Evolutionary conservation across 2,113 vertebrate genomes (phyloP), one percentile per base, ranked within the genome.

Genomic region (Paraplagusia blochii): DNA sequence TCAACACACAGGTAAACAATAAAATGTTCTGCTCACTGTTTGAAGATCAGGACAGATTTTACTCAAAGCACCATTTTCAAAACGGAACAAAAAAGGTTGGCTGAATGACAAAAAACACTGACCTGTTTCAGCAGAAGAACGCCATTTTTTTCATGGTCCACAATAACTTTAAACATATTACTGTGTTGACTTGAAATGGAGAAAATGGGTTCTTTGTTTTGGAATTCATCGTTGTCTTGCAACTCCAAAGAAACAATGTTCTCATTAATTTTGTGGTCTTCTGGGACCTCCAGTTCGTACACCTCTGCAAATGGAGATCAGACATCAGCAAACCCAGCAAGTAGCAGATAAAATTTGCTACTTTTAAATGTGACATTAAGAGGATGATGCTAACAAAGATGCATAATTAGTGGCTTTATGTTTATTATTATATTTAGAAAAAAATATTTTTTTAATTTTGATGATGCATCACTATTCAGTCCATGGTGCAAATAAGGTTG

Each of bases 141-240:
- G 40, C 93, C 95, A 69, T 97, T 88, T 3, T 96, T 95, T 43
- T 72, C 87, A 0, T 51, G 59, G 43, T 80, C 82, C 5, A 79
- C 76, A 19, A 87, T 72, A 1, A 96, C 81, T 16, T 59, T 52
- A 60, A 99, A 97, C 47, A 90, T 71, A 17, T 87, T 80, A 14
- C 74, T 75, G 66, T 70, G 5, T 58, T 60, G 49, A 69, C 60
- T 35, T 36, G 58, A 50, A 29, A 97, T 83, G 43, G 36, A 87
- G 63, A 95, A 96, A 29, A 76, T 87, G 2, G 96, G 96, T 18
- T 89, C 81, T 80, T 96, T 92, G 59, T 99, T 93, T 66, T 94
- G 89, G n/a, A 90, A 85, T 79, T 95, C 90, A 12, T 98, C 97
- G 16, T 82, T 59, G 67, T 99, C 97, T 65, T 89, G 78, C 19